Percentiles rank a stretch among this genome's conserved stretches.
Evolutionary conservation across 2,888 invertebrate genomes (phyloP).

Genomic region (Oithona nana): DNA sequence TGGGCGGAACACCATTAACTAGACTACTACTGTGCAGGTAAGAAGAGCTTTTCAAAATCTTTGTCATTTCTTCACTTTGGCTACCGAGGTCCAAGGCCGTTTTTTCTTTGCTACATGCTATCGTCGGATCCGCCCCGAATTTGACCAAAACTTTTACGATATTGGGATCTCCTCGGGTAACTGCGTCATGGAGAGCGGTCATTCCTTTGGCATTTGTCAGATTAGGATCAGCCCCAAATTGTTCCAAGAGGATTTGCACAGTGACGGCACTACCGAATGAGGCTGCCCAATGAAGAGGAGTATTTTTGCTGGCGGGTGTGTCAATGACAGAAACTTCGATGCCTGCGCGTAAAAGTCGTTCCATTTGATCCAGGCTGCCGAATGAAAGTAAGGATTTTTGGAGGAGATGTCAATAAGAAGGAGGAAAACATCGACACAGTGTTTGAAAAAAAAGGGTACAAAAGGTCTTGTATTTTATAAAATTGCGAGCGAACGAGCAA

Average conservation of each 20-base stretch:
- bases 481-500: no score
- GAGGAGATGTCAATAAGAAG: not conserved
- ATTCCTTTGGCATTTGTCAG: not conserved
- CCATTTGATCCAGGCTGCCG: not conserved
- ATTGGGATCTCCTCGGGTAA: not conserved
- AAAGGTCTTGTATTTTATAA: no score
- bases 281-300: slow-evolving; percentile 8
- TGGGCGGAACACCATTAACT: no score
- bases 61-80: not conserved
- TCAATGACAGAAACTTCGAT: not conserved
- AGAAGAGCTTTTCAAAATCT: not conserved
- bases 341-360: slow-evolving; percentile 8
- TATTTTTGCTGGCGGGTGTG: not conserved
- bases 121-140: not conserved
- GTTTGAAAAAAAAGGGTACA: no score
- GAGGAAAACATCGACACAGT: no score
- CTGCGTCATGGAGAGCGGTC: slow-evolving; percentile 9
- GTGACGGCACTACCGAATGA: not conserved
- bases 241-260: slow-evolving; percentile 1
- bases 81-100: not conserved
- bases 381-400: not conserved
- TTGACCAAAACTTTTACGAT: not conserved
- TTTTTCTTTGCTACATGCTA: not conserved
- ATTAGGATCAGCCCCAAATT: not conserved
- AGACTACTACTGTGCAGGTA: no score